A percentile compares a stretch with the other conserved stretches of the same genome.
These are phyloP conservation scores for Drosophila subpulchrella DNA, from an alignment of 1,140 invertebrate genomes.

Conservation along the genomic window DNA sequence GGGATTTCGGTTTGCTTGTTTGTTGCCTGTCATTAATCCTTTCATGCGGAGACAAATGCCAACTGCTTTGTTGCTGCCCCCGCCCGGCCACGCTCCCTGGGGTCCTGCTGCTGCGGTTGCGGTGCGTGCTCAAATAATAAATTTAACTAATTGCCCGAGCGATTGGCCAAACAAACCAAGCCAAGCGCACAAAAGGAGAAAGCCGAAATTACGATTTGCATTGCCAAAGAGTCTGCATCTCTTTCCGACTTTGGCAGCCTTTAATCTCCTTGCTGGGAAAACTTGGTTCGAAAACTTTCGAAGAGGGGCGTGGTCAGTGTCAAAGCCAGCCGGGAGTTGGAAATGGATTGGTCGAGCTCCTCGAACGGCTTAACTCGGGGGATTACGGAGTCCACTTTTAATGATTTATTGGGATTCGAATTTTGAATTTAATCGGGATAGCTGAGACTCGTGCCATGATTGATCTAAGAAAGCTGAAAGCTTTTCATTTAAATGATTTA, in stretches of 20 bases:
- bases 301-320: constrained; percentile 31
- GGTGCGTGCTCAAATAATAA: constrained; percentile 78
- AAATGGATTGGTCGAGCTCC: constrained; percentile 38
- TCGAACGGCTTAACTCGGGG: constrained; percentile 16
- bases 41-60: constrained; percentile 71
- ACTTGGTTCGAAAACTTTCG: constrained; percentile 41
- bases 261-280: constrained; percentile 41
- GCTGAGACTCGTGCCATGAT: background rate
- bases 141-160: constrained; percentile 76
- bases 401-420: constrained; percentile 34
- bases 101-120: constrained; percentile 55
- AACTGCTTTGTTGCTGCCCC: constrained; percentile 61
- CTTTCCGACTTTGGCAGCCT: constrained; percentile 8
- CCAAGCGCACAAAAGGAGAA: constrained; percentile 23
- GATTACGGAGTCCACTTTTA: constrained; percentile 20
- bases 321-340: constrained; percentile 33
- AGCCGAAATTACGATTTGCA: constrained; percentile 46
- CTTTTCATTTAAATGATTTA: no score
- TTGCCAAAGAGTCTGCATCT: constrained; percentile 28
- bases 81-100: constrained; percentile 28
- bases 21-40: constrained; percentile 77
- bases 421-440: constrained; percentile 12
- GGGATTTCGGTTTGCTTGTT: constrained; percentile 46
- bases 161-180: constrained; percentile 62
- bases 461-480: background rate